A percentile compares a stretch with the other conserved stretches of the same genome.
Evolutionary conservation across 1,140 invertebrate species (phyloP).

Genomic region (Drosophila dunni): DNA sequence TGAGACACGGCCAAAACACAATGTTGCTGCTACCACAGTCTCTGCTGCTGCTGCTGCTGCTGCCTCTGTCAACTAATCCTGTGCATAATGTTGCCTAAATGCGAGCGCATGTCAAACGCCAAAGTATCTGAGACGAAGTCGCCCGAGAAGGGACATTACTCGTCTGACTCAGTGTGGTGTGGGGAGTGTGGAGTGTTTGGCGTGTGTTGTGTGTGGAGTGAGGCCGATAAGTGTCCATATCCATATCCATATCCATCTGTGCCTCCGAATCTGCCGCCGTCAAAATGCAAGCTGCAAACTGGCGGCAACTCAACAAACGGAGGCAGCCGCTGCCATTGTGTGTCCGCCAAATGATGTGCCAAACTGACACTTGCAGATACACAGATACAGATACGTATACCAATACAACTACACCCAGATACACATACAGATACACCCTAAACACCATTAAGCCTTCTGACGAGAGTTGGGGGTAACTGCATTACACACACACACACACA

Average conservation of each 20-base stretch:
- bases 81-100: slow-evolving; percentile 80
- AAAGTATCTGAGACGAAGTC: slow-evolving; percentile 26
- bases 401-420: slow-evolving; percentile 70
- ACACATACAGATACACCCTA: slow-evolving; percentile 66
- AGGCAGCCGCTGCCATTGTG: slow-evolving; percentile 67
- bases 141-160: background rate
- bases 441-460: slow-evolving; percentile 72
- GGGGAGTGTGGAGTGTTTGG: background rate
- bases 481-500: background rate
- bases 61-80: slow-evolving; percentile 63
- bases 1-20: slow-evolving; percentile 3
- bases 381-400: slow-evolving; percentile 53
- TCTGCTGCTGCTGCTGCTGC: background rate
- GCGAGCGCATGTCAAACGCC: slow-evolving; percentile 68
- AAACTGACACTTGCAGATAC: slow-evolving; percentile 79
- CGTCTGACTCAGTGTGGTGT: background rate
- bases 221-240: slow-evolving; percentile 41
- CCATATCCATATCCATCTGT: slow-evolving; percentile 47
- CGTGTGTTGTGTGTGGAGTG: background rate
- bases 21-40: background rate
- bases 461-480: slow-evolving; percentile 8
- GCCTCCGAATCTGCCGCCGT: slow-evolving; percentile 74
- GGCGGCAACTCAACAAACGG: slow-evolving; percentile 73
- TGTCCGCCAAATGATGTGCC: slow-evolving; percentile 78
- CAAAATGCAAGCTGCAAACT: slow-evolving; percentile 64